These are phyloP conservation scores for Simalia tracyae DNA, from an alignment of 2,797 vertebrate species.

Conservation along the genomic window DNA sequence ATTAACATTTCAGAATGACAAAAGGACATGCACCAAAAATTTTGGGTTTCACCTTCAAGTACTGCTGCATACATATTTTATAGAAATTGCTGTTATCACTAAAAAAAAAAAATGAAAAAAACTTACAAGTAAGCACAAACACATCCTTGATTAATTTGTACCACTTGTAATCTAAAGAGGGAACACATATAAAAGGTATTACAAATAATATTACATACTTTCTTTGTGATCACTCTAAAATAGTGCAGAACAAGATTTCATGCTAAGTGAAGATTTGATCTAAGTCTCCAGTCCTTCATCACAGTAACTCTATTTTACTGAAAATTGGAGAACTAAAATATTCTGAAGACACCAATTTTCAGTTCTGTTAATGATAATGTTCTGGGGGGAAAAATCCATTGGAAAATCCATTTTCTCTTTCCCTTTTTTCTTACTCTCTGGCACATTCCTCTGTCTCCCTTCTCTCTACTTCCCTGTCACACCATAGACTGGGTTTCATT, in stretches of 20 bases:
- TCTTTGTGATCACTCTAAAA: neutral
- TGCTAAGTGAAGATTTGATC: neutral
- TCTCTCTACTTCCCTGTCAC: neutral
- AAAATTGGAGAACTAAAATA: neutral
- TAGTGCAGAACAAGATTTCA: neutral
- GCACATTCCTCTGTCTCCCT: neutral
- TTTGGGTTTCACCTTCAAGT: neutral
- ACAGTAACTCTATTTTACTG: neutral
- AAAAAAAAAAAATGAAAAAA: neutral
- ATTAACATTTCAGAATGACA: neutral
- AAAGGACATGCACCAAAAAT: too few relatives aligned
- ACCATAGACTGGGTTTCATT: neutral
- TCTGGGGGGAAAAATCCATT: neutral
- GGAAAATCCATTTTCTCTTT: neutral
- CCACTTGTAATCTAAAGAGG: neutral
- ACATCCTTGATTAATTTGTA: neutral
- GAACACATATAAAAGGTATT: neutral
- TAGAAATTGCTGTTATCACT: neutral
- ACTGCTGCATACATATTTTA: neutral
- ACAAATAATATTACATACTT: neutral
- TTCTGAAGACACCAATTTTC: neutral
- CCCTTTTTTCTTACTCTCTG: neutral
- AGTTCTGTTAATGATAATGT: neutral
- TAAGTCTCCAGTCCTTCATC: neutral
- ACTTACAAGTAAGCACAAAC: neutral